Evolutionary conservation across 2,113 vertebrate genomes (phyloP), one percentile per base, ranked within the genome.

Genomic region (Proterorhinus semilunaris): DNA sequence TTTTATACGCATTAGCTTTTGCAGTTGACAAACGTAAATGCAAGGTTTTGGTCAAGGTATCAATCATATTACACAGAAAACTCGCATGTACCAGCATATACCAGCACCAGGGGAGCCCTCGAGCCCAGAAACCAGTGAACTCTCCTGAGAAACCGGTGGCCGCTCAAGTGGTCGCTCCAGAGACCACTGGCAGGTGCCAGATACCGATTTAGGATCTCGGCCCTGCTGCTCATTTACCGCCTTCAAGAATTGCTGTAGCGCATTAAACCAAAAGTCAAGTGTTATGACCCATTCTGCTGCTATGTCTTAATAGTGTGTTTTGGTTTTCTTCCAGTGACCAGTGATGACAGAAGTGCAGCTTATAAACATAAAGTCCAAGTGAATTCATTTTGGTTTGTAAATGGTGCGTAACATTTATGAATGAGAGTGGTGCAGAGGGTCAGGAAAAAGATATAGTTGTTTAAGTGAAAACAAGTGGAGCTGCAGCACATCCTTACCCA

Each of bases 141-240:
- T n/a, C n/a, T n/a, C n/a, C n/a, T n/a, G n/a, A n/a, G n/a, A n/a
- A n/a, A n/a, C n/a, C n/a, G n/a, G n/a, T n/a, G n/a, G n/a, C n/a
- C n/a, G n/a, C n/a, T n/a, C n/a, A n/a, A n/a, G n/a, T n/a, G n/a
- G n/a, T n/a, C n/a, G n/a, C n/a, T n/a, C n/a, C n/a, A n/a, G n/a
- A n/a, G n/a, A n/a, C n/a, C n/a, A n/a, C n/a, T n/a, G n/a, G n/a
- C n/a, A n/a, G n/a, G n/a, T n/a, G n/a, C n/a, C n/a, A n/a, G n/a
- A n/a, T n/a, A n/a, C n/a, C n/a, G n/a, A n/a, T n/a, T n/a, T n/a
- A n/a, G n/a, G n/a, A n/a, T n/a, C n/a, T n/a, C n/a, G n/a, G n/a
- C n/a, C n/a, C n/a, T n/a, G n/a, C n/a, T n/a, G n/a, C n/a, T 83
- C 74, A 87, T 89, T 86, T 84, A 82, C 82, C 82, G 80, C 78